Conservation (phyloP, 2,113 vertebrate species). For the Pristiophorus japonicus region DNA sequence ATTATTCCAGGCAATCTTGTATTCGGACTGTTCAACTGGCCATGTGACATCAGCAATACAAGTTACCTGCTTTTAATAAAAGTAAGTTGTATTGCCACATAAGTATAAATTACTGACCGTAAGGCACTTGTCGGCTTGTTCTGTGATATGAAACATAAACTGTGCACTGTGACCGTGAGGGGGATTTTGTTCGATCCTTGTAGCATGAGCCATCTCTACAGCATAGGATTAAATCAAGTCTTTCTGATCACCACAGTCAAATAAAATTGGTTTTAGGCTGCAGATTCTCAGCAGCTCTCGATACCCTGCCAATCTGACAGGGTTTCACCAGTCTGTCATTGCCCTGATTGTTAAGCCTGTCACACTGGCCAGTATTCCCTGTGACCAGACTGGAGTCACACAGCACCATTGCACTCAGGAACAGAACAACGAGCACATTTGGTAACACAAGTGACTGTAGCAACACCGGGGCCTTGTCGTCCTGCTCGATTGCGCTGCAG, state of each 20-base stretch:
- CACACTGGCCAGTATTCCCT: too few species aligned
- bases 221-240: background rate
- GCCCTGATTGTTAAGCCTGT: too few species aligned
- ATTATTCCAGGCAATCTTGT: background rate
- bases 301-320: too few species aligned
- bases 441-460: too few species aligned
- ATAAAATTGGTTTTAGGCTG: background rate
- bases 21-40: background rate
- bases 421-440: too few species aligned
- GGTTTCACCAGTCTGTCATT: background rate
- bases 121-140: background rate
- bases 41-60: background rate
- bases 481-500: too few species aligned
- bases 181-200: background rate
- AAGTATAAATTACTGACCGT: background rate
- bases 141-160: background rate
- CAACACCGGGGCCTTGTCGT: too few species aligned
- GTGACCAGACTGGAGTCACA: too few species aligned
- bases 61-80: background rate
- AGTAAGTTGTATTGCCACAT: background rate
- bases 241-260: background rate
- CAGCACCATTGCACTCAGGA: too few species aligned
- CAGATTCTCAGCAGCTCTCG: too few species aligned
- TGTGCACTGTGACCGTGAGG: background rate
- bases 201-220: background rate